Percentiles rank a stretch among this genome's conserved stretches.
Evolutionary conservation across 2,113 vertebrate genomes (phyloP).

Genomic region (Colaptes auratus): DNA sequence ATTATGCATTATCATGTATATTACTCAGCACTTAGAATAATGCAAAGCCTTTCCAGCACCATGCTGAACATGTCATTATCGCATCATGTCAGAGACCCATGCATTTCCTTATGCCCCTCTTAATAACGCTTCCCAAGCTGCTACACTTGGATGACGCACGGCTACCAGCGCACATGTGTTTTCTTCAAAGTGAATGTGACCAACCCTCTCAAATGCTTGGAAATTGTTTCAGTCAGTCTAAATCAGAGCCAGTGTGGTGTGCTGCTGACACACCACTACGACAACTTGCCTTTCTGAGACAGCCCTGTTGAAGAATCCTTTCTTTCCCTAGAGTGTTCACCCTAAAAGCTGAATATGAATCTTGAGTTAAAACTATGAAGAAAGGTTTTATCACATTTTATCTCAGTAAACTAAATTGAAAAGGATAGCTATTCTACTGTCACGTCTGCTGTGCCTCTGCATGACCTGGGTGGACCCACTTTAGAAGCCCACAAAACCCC

Average conservation of each 20-base stretch:
- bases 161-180: background rate
- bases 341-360: background rate
- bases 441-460: background rate
- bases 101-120: conserved; percentile 15
- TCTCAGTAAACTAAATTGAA: background rate
- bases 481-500: background rate
- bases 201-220: background rate
- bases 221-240: background rate
- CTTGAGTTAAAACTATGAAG: background rate
- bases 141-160: background rate
- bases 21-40: conserved; percentile 61
- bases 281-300: background rate
- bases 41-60: conserved; percentile 42
- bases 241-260: background rate
- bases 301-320: background rate
- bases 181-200: background rate
- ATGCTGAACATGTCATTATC: conserved; percentile 50
- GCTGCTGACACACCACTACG: background rate
- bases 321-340: background rate
- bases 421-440: background rate
- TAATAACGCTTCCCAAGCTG: conserved; percentile 25
- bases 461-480: background rate
- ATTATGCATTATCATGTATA: conserved; percentile 38
- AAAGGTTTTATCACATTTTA: background rate
- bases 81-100: conserved; percentile 24